Conservation (phyloP, 2,888 invertebrate species). For the Eurois occulta region DNA sequence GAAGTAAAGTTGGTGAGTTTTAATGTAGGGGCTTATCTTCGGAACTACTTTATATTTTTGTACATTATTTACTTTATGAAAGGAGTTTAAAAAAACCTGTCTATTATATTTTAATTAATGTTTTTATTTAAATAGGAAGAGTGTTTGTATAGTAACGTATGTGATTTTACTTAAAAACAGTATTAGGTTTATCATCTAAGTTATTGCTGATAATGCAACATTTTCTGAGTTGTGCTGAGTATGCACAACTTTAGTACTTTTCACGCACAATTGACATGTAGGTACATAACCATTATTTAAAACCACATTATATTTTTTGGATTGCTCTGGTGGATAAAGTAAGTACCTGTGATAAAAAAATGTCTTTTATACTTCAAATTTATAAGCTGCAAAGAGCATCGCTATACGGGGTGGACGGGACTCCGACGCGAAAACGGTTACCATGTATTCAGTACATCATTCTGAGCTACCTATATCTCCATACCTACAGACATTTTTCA, state of each 20-base stretch:
- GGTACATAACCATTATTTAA: not conserved
- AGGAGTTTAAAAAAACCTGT: not conserved
- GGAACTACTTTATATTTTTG: not conserved
- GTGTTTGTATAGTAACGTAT: constrained; percentile 8
- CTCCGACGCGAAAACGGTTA: too few relatives aligned
- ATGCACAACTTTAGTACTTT: constrained; percentile 14
- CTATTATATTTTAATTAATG: not conserved
- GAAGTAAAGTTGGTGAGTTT: not conserved
- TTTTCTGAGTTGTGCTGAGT: not conserved
- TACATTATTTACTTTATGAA: not conserved
- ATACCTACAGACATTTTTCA: too few relatives aligned
- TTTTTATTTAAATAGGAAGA: not conserved
- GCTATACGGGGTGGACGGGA: too few relatives aligned
- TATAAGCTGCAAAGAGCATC: not conserved
- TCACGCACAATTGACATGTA: constrained; percentile 4
- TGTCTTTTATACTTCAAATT: not conserved
- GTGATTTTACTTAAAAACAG: constrained; percentile 26
- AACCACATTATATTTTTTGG: not conserved
- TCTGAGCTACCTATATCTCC: too few relatives aligned
- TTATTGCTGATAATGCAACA: constrained; percentile 7
- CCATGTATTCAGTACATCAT: too few relatives aligned
- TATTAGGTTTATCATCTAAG: constrained; percentile 23
- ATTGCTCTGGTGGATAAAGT: not conserved
- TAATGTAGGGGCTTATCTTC: not conserved
- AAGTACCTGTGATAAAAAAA: not conserved